Conservation (phyloP, 2,888 invertebrate genomes). For the Agrotis clavis region DNA sequence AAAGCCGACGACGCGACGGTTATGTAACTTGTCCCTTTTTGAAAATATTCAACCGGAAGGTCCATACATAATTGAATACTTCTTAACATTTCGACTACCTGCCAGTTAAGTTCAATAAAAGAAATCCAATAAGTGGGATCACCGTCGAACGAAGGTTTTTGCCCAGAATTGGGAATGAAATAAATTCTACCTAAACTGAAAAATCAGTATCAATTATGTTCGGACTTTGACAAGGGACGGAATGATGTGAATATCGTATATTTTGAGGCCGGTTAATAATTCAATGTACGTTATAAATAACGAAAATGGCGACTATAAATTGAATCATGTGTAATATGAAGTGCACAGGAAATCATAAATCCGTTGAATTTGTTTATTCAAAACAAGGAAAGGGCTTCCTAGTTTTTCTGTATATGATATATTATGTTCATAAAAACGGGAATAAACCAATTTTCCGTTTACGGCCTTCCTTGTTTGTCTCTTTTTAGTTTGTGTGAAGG, state of each 20-base stretch:
- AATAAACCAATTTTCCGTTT: constrained; percentile 67
- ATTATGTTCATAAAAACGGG: constrained; percentile 72
- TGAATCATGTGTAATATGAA: constrained; percentile 39
- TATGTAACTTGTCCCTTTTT: constrained; percentile 30
- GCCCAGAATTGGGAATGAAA: constrained; percentile 34
- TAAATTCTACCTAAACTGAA: constrained; percentile 42
- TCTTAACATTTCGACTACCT: constrained; percentile 48
- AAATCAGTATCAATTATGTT: constrained; percentile 56
- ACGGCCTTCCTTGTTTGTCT: constrained; percentile 55
- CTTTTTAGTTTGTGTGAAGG: constrained; percentile 25
- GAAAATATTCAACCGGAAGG: constrained; percentile 23
- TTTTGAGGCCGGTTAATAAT: constrained; percentile 55
- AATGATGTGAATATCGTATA: constrained; percentile 45
- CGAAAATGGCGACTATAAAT: constrained; percentile 41
- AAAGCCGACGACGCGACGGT: constrained; percentile 25
- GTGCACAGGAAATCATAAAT: constrained; percentile 64
- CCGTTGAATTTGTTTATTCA: constrained; percentile 69
- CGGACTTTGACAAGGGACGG: constrained; percentile 61
- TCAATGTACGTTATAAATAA: constrained; percentile 41
- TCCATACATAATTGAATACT: constrained; percentile 51
- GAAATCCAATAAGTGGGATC: constrained; percentile 46
- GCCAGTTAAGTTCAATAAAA: constrained; percentile 46
- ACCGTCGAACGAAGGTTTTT: constrained; percentile 26
- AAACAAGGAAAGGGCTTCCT: constrained; percentile 63
- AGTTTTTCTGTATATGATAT: constrained; percentile 72